Base-by-base conservation (phyloP, 2,113 vertebrate species). In the Antigone vipio region DNA sequence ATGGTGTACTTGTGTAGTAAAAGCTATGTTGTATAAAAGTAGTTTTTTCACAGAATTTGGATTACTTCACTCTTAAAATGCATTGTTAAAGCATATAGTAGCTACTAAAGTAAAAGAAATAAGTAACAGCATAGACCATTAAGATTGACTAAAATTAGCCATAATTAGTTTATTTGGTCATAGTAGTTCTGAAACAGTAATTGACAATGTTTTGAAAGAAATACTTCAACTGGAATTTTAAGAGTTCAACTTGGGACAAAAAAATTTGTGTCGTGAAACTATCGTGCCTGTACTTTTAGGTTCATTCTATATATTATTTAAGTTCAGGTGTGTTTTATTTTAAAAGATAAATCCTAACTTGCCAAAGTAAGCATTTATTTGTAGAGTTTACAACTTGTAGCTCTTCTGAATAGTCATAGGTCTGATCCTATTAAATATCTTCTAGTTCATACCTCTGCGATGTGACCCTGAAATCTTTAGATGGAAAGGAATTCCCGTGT, bases 401-500 rank as follows among this genome's bases (percentile, higher is more conserved):
- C 59, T 67, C 47, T 60, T 85, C 79, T 56, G 45, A 81, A 80
- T 69, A 91, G 50, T 34, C 30, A 88, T 20, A 50, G 40, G 95
- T 97, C 75, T 97, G 79, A 81, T 91, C 63, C 63, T 53, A 2
- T 92, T 90, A 93, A 94, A 90, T 93, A 45, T 95, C 88, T 94
- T 97, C 10, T 97, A 99, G 99, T 97, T 98, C 98, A 1, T 99
- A 99, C 97, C 98, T 99, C 21, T 99, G 98, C 97, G 99, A 99
- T 90, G 99, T 99, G 80, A 99, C 98, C 71, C 97, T 99, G 95
- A 99, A 98, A 95, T 99, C 99, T 90, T 98, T 99, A 94, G 99
- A 99, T 96, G 99, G 99, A 88, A 99, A 99, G 94, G 99, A 99
- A 96, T 99, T 99, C 96, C 98, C 98, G 2, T 99, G 99, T 96